Evolutionary conservation across 1,140 invertebrate genomes (phyloP).

Genomic region (Oscheius sp.): DNA sequence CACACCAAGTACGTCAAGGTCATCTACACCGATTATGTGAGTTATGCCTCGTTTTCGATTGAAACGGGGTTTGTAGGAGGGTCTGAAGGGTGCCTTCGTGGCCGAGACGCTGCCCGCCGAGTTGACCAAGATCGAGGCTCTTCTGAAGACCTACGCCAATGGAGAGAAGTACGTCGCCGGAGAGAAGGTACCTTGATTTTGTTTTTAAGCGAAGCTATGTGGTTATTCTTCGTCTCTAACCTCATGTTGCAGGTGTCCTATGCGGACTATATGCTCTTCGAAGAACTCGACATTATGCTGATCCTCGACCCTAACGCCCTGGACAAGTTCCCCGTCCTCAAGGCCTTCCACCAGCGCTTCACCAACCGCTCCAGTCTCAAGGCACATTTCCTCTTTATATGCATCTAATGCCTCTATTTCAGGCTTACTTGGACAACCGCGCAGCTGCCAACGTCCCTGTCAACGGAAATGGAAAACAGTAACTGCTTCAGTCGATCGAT

Average conservation of each 20-base stretch:
- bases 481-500: too few relatives aligned
- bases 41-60: conserved; percentile 1
- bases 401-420: background rate
- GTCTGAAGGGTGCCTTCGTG: conserved; percentile 52
- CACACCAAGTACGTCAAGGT: conserved; percentile 51
- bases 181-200: conserved; percentile 40
- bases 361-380: conserved; percentile 48
- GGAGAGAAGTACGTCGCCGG: conserved; percentile 37
- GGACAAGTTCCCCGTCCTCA: conserved; percentile 53
- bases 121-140: conserved; percentile 48
- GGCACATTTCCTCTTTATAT: conserved; percentile 12
- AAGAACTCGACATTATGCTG: conserved; percentile 55
- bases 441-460: too few relatives aligned
- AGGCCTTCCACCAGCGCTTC: conserved; percentile 51
- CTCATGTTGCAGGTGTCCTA: conserved; percentile 40
- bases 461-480: too few relatives aligned
- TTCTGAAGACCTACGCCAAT: conserved; percentile 39
- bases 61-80: conserved; percentile 49
- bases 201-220: background rate
- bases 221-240: background rate
- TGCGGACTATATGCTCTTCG: conserved; percentile 61
- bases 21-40: conserved; percentile 54
- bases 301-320: conserved; percentile 53
- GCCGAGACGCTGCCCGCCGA: conserved; percentile 47
- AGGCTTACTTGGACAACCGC: too few relatives aligned